phyloP scores from a whole-genome alignment of 2,797 vertebrate genomes.

The Trachops cirrhosus region DNA sequence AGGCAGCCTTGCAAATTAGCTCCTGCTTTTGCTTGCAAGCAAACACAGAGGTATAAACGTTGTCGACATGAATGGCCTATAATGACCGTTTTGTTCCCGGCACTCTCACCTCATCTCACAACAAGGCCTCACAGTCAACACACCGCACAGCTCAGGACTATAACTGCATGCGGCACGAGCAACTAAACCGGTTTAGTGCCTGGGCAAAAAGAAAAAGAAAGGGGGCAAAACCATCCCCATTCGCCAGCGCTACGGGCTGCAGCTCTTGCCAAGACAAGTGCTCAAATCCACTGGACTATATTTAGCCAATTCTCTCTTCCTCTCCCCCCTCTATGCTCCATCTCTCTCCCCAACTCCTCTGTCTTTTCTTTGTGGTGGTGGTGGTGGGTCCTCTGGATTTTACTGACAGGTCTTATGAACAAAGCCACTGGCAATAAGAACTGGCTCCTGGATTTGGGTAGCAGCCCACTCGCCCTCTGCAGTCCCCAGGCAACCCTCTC shows the following conservation, averaged over 20 bases:
- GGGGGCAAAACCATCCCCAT: not conserved
- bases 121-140: constrained; percentile 66
- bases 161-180: not conserved
- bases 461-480: not conserved
- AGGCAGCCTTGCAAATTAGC: constrained; percentile 91
- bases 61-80: constrained; percentile 70
- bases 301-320: not conserved
- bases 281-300: not conserved
- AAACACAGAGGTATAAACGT: constrained; percentile 82
- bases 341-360: not conserved
- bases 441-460: rapidly evolving
- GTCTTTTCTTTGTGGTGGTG: not conserved
- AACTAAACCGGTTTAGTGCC: not conserved
- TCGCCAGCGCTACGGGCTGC: not conserved
- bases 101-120: constrained; percentile 67
- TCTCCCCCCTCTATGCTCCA: not conserved
- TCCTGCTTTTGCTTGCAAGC: constrained; percentile 82
- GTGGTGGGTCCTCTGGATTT: not conserved
- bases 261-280: not conserved
- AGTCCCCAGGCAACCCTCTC: not conserved
- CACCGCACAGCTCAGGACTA: not conserved
- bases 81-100: constrained; percentile 71
- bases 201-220: not conserved
- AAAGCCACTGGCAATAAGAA: not conserved
- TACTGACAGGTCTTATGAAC: rapidly evolving